These are phyloP conservation scores for Acanthacorydalis orientalis DNA, from an alignment of 2,888 invertebrate species.

Conservation along the genomic window DNA sequence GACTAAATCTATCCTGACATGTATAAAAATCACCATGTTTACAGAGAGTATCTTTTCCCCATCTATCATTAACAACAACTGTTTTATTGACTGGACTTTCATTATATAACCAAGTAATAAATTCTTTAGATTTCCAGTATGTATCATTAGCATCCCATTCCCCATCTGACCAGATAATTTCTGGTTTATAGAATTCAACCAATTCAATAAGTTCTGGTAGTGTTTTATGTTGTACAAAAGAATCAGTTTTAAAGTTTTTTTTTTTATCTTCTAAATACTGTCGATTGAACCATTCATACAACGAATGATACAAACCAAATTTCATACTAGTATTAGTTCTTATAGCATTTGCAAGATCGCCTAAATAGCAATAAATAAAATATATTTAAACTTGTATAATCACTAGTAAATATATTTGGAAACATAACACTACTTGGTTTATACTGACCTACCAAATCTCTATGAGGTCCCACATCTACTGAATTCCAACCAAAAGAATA, in stretches of 20 bases:
- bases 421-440: not conserved
- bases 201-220: slow-evolving; percentile 61
- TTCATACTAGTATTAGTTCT: slow-evolving; percentile 36
- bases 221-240: slow-evolving; percentile 35
- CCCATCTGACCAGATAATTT: slow-evolving; percentile 78
- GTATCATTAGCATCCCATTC: slow-evolving; percentile 69
- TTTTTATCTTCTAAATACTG: slow-evolving; percentile 48
- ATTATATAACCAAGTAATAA: slow-evolving; percentile 75
- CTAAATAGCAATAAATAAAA: not conserved
- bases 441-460: slow-evolving; percentile 49
- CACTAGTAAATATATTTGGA: no score
- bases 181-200: slow-evolving; percentile 42
- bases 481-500: slow-evolving; percentile 76
- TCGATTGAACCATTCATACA: slow-evolving; percentile 72
- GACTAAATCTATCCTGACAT: slow-evolving; percentile 61
- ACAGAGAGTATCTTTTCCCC: slow-evolving; percentile 62
- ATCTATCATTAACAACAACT: slow-evolving; percentile 78
- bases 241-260: slow-evolving; percentile 29
- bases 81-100: slow-evolving; percentile 69
- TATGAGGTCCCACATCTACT: slow-evolving; percentile 56
- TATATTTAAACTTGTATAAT: no score
- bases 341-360: slow-evolving; percentile 45
- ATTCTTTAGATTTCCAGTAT: slow-evolving; percentile 66
- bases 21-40: slow-evolving; percentile 75
- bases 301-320: slow-evolving; percentile 65